These are phyloP conservation scores for Crotophaga sulcirostris DNA, from an alignment of 2,113 vertebrate species.

Conservation along the genomic window DNA sequence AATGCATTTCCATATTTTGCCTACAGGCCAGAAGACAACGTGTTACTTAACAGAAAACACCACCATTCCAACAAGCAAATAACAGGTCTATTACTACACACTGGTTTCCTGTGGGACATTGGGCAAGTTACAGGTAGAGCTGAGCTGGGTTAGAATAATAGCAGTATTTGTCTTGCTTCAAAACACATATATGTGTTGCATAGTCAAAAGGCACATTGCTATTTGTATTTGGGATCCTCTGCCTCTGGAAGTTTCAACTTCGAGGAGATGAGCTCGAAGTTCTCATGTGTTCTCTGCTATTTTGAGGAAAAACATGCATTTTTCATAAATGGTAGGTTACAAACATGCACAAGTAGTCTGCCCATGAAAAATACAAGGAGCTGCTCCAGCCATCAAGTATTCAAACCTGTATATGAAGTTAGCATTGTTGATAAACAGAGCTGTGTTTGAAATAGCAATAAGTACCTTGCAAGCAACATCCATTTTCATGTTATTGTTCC, in stretches of 20 bases:
- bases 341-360: neutral
- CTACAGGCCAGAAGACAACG: neutral
- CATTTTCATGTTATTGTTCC: conserved; percentile 88
- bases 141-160: neutral
- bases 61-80: neutral
- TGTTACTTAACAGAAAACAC: neutral
- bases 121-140: neutral
- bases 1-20: neutral
- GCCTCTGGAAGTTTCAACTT: neutral
- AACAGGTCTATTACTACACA: neutral
- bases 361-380: neutral
- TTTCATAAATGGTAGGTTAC: neutral
- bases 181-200: neutral
- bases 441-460: neutral
- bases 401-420: neutral
- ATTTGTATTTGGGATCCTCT: neutral
- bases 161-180: neutral
- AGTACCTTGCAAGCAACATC: conserved; percentile 94
- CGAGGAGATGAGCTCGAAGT: neutral
- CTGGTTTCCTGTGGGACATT: neutral
- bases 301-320: neutral
- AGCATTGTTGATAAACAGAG: neutral
- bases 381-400: neutral
- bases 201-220: neutral
- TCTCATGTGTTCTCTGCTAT: neutral